Evolutionary conservation across 2,113 vertebrate species (phyloP).

Genomic region (Lepisosteus oculatus): DNA sequence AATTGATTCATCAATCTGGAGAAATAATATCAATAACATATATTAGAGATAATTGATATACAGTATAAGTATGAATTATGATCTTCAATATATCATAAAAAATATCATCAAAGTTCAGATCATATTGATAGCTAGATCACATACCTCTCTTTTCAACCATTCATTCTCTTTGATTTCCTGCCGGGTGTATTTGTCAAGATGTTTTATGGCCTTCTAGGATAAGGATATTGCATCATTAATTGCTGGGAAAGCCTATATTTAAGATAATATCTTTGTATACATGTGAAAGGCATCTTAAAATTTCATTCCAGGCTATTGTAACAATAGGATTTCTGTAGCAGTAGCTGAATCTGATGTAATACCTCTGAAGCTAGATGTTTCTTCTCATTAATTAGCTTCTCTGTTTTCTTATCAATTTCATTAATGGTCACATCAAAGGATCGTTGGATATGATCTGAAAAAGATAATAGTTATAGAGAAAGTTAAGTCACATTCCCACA

Average conservation of each 20-base stretch:
- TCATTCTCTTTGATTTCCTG: slow-evolving; percentile 66
- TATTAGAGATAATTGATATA: background rate
- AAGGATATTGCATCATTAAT: slow-evolving; percentile 1
- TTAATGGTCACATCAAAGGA: slow-evolving; percentile 52
- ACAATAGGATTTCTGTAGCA: no score
- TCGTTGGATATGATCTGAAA: slow-evolving; percentile 28
- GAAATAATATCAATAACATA: no score
- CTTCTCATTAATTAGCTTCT: slow-evolving; percentile 45
- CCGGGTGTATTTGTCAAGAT: slow-evolving; percentile 54
- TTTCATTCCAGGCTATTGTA: no score
- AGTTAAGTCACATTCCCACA: no score
- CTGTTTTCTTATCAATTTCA: slow-evolving; percentile 51
- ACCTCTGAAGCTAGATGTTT: slow-evolving; percentile 69
- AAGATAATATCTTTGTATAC: no score
- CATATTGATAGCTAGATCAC: no score
- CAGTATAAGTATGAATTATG: background rate
- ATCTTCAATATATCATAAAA: slow-evolving; percentile 1
- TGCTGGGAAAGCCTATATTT: no score
- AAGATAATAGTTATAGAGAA: background rate
- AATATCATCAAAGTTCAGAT: no score
- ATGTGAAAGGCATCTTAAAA: no score
- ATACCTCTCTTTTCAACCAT: slow-evolving; percentile 75
- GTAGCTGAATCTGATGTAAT: slow-evolving; percentile 8
- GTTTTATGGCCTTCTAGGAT: slow-evolving; percentile 57
- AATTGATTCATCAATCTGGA: no score